These are phyloP conservation scores for Tachyglossus aculeatus DNA, from an alignment of 2,797 vertebrate genomes.

Conservation along the genomic window DNA sequence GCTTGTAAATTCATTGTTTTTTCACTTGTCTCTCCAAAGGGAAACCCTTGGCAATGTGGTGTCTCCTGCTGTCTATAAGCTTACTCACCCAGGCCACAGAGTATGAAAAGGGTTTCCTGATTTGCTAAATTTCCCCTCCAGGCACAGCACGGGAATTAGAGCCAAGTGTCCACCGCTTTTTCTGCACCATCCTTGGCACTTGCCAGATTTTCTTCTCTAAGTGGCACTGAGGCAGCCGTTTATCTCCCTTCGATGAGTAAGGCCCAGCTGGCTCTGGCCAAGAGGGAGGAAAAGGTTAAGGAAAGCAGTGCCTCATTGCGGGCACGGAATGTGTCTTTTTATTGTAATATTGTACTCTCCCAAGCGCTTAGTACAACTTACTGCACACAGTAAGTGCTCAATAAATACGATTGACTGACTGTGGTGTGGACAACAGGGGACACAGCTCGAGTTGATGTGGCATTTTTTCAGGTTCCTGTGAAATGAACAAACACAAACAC, in stretches of 20 bases:
- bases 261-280: not conserved
- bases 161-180: constrained; percentile 20
- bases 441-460: too few relatives aligned
- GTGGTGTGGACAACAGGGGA: too few relatives aligned
- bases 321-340: too few relatives aligned
- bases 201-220: constrained; percentile 29
- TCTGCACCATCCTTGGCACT: constrained; percentile 33
- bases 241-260: constrained; percentile 28
- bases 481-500: too few relatives aligned
- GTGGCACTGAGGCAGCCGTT: constrained; percentile 26
- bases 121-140: constrained; percentile 26
- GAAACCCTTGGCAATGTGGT: not conserved
- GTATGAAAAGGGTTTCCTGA: not conserved
- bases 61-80: not conserved
- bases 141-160: constrained; percentile 22
- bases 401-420: too few relatives aligned
- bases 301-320: not conserved
- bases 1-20: constrained; percentile 6
- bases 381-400: too few relatives aligned
- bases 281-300: not conserved
- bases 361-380: too few relatives aligned
- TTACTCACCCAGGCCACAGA: not conserved
- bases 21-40: not conserved
- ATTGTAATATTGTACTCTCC: too few relatives aligned
- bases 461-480: too few relatives aligned